Evolutionary conservation across 2,113 vertebrate genomes (phyloP).

Genomic region (Phalacrocorax brasilianus): DNA sequence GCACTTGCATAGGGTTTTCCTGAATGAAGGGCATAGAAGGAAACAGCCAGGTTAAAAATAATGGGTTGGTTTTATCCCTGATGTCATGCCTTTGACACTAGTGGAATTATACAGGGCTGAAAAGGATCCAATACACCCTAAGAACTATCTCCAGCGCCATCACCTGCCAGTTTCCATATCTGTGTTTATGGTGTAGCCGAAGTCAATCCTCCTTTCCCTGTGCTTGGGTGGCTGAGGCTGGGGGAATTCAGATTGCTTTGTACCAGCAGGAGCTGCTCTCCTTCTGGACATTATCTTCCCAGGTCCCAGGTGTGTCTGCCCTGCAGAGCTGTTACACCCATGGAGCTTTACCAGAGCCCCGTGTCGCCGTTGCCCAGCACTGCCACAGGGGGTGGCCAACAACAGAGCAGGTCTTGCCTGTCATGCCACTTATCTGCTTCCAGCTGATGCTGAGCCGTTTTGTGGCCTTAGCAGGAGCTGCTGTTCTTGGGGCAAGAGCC

Average conservation of each 20-base stretch:
- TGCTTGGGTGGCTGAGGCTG: background rate
- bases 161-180: slow-evolving; percentile 7
- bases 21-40: slow-evolving; percentile 17
- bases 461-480: background rate
- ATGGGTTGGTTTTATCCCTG: background rate
- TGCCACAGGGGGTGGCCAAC: background rate
- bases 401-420: background rate
- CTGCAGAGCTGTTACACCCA: background rate
- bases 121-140: background rate
- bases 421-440: background rate
- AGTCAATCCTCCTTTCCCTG: background rate
- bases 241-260: background rate
- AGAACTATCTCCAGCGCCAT: background rate
- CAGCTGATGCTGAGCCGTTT: background rate
- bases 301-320: background rate
- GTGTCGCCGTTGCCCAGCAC: rapidly evolving
- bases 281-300: background rate
- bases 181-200: background rate
- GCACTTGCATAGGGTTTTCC: slow-evolving; percentile 41
- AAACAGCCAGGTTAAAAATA: slow-evolving; percentile 48
- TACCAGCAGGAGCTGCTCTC: background rate
- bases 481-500: background rate
- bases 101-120: slow-evolving; percentile 60
- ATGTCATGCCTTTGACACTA: slow-evolving; percentile 10
- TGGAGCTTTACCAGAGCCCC: background rate